phyloP scores from a whole-genome alignment of 2,888 invertebrate genomes.

The Spilarctia lutea region DNA sequence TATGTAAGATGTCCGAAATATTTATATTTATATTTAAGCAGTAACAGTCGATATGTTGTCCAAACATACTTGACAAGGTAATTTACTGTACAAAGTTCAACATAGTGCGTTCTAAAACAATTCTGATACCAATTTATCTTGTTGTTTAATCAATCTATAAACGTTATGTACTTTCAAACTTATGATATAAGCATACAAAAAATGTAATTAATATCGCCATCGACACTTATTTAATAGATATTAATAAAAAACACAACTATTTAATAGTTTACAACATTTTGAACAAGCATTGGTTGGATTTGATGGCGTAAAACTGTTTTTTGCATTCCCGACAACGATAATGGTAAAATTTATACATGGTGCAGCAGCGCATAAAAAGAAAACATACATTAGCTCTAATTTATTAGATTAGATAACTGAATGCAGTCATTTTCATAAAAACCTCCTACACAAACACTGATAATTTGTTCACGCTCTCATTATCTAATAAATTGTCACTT shows the following conservation, averaged over 20 bases:
- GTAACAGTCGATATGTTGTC: not conserved
- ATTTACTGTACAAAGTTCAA: not conserved
- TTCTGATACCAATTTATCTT: not conserved
- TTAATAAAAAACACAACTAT: no score
- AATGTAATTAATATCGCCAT: not conserved
- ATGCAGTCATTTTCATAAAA: not conserved
- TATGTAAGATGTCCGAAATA: no score
- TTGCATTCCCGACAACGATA: not conserved
- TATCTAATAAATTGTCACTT: slow-evolving; percentile 4
- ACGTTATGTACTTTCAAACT: not conserved
- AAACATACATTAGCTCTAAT: not conserved
- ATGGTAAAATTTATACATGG: not conserved
- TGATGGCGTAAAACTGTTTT: no score
- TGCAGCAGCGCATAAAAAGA: not conserved
- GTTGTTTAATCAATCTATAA: not conserved
- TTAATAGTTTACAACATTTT: no score
- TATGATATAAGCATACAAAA: not conserved
- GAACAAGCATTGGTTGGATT: no score
- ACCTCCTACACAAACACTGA: slow-evolving; percentile 3
- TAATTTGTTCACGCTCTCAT: not conserved
- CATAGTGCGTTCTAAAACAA: not conserved
- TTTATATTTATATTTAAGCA: no score
- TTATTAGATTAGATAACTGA: not conserved
- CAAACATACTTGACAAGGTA: not conserved
- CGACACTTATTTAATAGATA: not conserved